Percentiles rank a stretch among this genome's conserved stretches.
Evolutionary conservation across 2,113 vertebrate species (phyloP).

Genomic region (Gallinago jamesoni): DNA sequence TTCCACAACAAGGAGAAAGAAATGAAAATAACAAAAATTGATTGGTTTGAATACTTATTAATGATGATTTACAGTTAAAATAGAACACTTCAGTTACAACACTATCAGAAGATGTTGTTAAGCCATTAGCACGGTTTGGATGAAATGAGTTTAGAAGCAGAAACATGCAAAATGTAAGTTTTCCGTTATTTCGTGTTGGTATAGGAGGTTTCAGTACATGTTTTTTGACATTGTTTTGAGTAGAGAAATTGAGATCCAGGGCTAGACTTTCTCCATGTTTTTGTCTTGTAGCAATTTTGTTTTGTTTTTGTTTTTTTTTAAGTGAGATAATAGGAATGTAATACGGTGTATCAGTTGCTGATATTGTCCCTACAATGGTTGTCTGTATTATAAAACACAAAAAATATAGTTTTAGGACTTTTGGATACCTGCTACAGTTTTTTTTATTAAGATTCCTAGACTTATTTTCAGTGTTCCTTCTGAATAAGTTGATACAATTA

Average conservation of each 20-base stretch:
- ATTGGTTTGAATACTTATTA: neutral
- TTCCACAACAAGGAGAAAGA: neutral
- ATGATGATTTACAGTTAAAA: neutral
- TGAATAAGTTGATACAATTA: neutral
- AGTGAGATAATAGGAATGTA: neutral
- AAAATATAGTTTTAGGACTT: neutral
- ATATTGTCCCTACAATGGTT: neutral
- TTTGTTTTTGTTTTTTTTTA: accelerated
- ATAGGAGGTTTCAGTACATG: neutral
- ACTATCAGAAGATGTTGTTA: neutral
- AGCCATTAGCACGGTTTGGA: neutral
- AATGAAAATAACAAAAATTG: neutral
- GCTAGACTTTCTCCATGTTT: neutral
- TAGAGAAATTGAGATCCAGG: neutral
- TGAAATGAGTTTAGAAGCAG: neutral
- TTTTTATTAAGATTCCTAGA: neutral
- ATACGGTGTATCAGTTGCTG: neutral
- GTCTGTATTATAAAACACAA: neutral
- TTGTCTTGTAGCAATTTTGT: neutral
- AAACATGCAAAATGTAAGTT: neutral
- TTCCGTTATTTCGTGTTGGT: neutral
- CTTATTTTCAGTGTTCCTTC: neutral
- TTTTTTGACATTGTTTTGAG: neutral
- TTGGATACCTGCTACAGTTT: neutral
- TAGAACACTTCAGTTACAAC: neutral